Conservation (phyloP, 2,888 invertebrate genomes). For the Rhopalosiphum nymphaeae region DNA sequence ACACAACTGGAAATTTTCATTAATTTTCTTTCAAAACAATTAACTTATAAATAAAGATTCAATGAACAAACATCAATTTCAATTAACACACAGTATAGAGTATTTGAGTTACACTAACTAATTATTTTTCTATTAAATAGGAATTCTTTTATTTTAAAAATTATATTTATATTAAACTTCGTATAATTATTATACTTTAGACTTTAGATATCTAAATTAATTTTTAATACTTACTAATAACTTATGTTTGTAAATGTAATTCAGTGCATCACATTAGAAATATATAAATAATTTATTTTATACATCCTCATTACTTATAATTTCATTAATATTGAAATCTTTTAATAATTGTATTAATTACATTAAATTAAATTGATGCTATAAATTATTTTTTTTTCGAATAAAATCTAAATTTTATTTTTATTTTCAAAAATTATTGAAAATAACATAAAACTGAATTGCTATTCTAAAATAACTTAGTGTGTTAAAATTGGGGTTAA, state of each 20-base stretch:
- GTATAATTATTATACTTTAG: not conserved
- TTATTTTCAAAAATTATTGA: not conserved
- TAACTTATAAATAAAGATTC: not conserved
- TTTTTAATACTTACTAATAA: not conserved
- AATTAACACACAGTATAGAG: not conserved
- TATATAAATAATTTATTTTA: not conserved
- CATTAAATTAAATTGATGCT: not conserved
- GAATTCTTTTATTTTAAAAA: no score
- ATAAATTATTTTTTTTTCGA: not conserved
- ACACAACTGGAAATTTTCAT: slow-evolving; percentile 3
- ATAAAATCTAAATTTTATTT: not conserved
- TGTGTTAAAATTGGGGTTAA: not conserved
- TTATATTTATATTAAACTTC: not conserved
- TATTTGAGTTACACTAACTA: not conserved
- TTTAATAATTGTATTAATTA: not conserved
- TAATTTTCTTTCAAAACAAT: not conserved
- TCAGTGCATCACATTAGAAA: not conserved
- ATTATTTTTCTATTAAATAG: not conserved
- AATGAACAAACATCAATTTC: not conserved
- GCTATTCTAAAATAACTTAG: not conserved
- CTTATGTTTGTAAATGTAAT: not conserved
- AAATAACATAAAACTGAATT: not conserved
- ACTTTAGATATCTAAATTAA: not conserved
- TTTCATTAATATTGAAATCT: not conserved
- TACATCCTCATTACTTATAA: not conserved